Conservation (phyloP, 1,140 invertebrate species). For the Leptoteleia sp. region DNA sequence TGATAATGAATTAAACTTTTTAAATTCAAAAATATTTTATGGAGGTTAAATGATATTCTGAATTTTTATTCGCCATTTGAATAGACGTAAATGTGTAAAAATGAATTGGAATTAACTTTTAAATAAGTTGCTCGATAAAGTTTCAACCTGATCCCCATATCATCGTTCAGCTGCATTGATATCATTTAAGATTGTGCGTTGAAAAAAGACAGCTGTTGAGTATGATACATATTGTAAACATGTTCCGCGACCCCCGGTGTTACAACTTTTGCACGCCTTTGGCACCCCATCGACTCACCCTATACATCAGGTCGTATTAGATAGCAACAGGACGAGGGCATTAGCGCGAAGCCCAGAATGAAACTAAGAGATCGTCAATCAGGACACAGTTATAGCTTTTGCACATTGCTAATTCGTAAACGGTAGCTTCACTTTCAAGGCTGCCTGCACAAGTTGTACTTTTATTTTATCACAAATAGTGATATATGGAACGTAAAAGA, state of each 20-base stretch:
- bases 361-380: constrained; percentile 39
- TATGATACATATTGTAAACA: constrained; percentile 79
- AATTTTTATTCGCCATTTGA: too few relatives aligned
- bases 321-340: constrained; percentile 71
- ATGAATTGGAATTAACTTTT: too few relatives aligned
- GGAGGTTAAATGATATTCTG: too few relatives aligned
- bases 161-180: not conserved
- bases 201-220: constrained; percentile 63
- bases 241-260: constrained; percentile 74
- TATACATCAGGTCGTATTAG: constrained; percentile 78
- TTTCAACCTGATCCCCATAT: constrained; percentile 11
- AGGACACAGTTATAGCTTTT: constrained; percentile 53
- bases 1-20: too few relatives aligned
- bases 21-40: too few relatives aligned
- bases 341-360: constrained; percentile 47
- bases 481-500: too few relatives aligned
- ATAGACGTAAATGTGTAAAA: too few relatives aligned
- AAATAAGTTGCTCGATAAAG: constrained; percentile 12
- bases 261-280: constrained; percentile 74
- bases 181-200: too few relatives aligned
- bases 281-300: constrained; percentile 75
- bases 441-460: too few relatives aligned
- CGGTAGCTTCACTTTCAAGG: constrained; percentile 49
- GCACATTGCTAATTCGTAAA: constrained; percentile 65
- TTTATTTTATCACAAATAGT: too few relatives aligned